These are phyloP conservation scores for Girardia tigrina DNA, from an alignment of 2,888 invertebrate genomes.

Conservation along the genomic window DNA sequence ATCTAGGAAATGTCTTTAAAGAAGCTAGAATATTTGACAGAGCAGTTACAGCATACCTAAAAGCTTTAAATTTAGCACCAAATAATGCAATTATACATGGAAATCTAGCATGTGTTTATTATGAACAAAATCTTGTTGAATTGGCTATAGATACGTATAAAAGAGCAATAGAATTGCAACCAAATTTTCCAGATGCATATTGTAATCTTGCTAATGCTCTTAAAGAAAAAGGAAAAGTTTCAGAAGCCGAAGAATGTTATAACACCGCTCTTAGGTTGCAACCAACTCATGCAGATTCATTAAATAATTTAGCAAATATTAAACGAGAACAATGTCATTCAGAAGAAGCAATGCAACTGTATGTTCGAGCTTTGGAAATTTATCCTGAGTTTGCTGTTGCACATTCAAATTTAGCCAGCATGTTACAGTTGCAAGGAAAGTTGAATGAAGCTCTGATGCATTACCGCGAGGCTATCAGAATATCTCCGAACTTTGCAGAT, in stretches of 20 bases:
- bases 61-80: constrained; percentile 80
- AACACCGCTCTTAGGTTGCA: constrained; percentile 81
- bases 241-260: constrained; percentile 89
- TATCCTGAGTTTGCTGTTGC: constrained; percentile 98
- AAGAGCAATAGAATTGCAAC: constrained; percentile 88
- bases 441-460: constrained; percentile 84
- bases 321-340: constrained; percentile 76
- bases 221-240: constrained; percentile 87
- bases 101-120: constrained; percentile 93
- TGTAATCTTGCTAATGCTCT: constrained; percentile 97
- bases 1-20: constrained; percentile 93
- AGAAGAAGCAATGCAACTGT: constrained; percentile 83
- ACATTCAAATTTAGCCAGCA: constrained; percentile 91
- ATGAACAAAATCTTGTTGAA: constrained; percentile 88
- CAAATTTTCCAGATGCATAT: constrained; percentile 95
- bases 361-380: constrained; percentile 63
- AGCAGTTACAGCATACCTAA: constrained; percentile 89
- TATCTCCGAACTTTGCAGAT: constrained; percentile 95
- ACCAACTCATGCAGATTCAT: constrained; percentile 90
- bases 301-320: constrained; percentile 93
- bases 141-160: constrained; percentile 93
- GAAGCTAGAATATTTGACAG: constrained; percentile 97
- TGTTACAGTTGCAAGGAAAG: constrained; percentile 94
- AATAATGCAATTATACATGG: constrained; percentile 94
- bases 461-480: constrained; percentile 88